Percentiles rank a stretch among this genome's conserved stretches.
Conservation (phyloP, 2,888 invertebrate species). For the Nemapogon koenigi region DNA sequence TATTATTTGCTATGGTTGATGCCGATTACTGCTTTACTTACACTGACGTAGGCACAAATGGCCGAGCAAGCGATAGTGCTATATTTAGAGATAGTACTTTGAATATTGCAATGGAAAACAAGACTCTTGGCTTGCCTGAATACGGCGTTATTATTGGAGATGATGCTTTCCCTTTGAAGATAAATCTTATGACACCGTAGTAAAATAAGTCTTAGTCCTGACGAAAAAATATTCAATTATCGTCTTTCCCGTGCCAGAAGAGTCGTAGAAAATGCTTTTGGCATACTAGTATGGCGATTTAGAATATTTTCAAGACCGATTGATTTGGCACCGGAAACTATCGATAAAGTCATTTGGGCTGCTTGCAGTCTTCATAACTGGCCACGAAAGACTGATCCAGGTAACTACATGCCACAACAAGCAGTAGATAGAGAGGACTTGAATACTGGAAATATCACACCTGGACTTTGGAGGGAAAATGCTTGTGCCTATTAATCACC, state of each 20-base stretch:
- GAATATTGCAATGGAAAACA: conserved; percentile 10
- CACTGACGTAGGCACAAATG: too few species aligned
- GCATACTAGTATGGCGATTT: too few species aligned
- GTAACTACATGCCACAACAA: conserved; percentile 9
- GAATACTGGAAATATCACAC: conserved; percentile 13
- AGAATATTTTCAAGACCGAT: too few species aligned
- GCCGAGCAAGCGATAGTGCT: too few species aligned
- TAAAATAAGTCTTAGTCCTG: not conserved
- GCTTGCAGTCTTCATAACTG: conserved; percentile 6
- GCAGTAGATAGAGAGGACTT: conserved; percentile 14
- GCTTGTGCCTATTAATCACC: conserved; percentile 13
- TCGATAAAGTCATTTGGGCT: conserved; percentile 7
- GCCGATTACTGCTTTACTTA: too few species aligned
- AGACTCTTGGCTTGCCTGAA: not conserved
- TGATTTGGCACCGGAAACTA: conserved; percentile 5
- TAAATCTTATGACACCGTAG: conserved; percentile 12
- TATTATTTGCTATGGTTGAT: too few species aligned
- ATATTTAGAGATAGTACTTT: conserved; percentile 12
- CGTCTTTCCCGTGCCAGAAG: too few species aligned
- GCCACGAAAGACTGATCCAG: too few species aligned
- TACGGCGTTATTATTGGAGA: conserved; percentile 10
- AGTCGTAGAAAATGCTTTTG: too few species aligned
- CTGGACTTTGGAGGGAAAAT: too few species aligned
- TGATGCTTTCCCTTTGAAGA: conserved; percentile 10
- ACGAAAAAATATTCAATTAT: too few species aligned